Evolutionary conservation across 2,113 vertebrate species (phyloP).

Genomic region (Caretta caretta): DNA sequence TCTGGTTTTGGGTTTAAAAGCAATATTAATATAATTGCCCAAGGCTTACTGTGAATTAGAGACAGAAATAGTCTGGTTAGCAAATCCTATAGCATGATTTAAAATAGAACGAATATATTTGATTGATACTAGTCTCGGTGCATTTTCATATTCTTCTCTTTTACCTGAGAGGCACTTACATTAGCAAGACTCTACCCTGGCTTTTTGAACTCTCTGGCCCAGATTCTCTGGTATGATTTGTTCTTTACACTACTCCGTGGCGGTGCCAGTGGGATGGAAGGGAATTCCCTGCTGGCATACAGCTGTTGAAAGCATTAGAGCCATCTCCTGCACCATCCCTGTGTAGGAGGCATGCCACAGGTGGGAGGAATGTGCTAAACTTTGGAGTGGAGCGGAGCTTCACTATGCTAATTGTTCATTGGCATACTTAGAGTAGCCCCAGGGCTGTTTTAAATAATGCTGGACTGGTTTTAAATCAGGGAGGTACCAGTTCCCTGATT

Average conservation of each 20-base stretch:
- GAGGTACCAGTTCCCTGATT: neutral
- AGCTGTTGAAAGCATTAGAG: neutral
- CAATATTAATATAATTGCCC: accelerated
- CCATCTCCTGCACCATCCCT: neutral
- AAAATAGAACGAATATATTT: neutral
- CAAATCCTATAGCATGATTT: neutral
- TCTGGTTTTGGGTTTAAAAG: neutral
- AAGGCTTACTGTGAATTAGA: neutral
- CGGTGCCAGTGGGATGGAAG: neutral
- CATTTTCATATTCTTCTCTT: accelerated
- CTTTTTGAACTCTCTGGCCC: neutral
- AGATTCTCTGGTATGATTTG: neutral
- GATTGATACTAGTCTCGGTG: neutral
- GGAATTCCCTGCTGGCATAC: neutral
- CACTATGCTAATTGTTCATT: accelerated
- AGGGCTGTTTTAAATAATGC: neutral
- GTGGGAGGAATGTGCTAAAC: neutral
- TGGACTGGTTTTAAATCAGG: neutral
- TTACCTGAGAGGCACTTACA: neutral
- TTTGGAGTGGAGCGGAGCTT: neutral
- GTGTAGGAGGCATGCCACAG: accelerated
- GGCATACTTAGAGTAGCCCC: neutral
- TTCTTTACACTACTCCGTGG: neutral
- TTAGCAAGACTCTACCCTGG: neutral
- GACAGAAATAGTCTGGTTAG: neutral